Evolutionary conservation across 2,797 vertebrate genomes (phyloP).

Genomic region (Sebastiscus tertius): DNA sequence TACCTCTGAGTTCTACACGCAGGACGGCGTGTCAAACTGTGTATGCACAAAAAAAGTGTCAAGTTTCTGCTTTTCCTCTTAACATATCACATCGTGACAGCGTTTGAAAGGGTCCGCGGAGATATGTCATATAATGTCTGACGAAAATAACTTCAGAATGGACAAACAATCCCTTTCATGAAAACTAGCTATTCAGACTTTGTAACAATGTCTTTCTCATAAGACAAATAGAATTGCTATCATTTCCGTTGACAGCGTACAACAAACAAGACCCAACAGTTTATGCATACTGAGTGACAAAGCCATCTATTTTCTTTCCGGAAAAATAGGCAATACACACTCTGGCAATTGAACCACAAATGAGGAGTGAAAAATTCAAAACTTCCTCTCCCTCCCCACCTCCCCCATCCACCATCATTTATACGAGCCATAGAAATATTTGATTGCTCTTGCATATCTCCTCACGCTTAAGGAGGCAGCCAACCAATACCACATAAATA

Average conservation of each 20-base stretch:
- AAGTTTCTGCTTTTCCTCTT: conserved; percentile 52
- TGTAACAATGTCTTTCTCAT: conserved; percentile 72
- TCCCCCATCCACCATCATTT: conserved; percentile 69
- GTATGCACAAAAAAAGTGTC: conserved; percentile 12
- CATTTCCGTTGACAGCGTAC: conserved; percentile 78
- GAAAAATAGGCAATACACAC: conserved; percentile 77
- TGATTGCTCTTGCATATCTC: conserved; percentile 82
- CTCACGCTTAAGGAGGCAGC: conserved; percentile 75
- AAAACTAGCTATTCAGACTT: conserved; percentile 72
- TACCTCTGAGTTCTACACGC: conserved; percentile 20
- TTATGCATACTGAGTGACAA: conserved; percentile 83
- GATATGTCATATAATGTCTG: conserved; percentile 63
- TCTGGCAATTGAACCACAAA: conserved; percentile 82
- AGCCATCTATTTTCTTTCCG: conserved; percentile 81
- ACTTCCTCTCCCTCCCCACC: conserved; percentile 58
- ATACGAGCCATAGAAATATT: conserved; percentile 79
- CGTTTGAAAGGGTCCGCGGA: conserved; percentile 57
- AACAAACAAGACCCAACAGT: conserved; percentile 74
- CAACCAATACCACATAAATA: conserved; percentile 66
- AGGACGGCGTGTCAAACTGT: conserved; percentile 14
- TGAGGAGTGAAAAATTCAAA: conserved; percentile 78
- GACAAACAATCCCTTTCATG: conserved; percentile 70
- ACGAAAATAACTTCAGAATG: conserved; percentile 74
- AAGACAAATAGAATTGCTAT: conserved; percentile 80
- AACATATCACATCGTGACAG: conserved; percentile 66